Base-by-base conservation (phyloP, 2,797 vertebrate genomes). In the Amniataba percoides region DNA sequence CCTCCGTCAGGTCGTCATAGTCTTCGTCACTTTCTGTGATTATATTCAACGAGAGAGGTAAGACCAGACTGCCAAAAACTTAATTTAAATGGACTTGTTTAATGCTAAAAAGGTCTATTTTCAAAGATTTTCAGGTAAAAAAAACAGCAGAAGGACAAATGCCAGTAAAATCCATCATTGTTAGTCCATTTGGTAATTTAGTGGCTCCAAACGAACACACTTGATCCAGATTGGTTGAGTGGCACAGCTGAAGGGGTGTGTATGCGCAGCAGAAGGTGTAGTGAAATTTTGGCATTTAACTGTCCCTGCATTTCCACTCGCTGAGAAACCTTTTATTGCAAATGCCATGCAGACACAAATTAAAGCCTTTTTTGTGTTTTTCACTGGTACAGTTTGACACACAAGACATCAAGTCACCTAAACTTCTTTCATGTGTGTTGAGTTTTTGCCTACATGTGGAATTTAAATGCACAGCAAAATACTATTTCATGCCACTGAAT, bases 11-110 rank as follows among this genome's bases (percentile, higher is more conserved):
- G 58, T 97, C 96, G 5, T 94, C 87, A 9, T 94, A 95, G 70
- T 99, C 98, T 6, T 88, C 93, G 23, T 97, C 96, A 0, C 92
- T 95, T 89, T 98, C 98, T 99, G 92, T 12, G n/a, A 49, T 36
- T 0, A 67, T 15, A 66, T 4, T 15, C 8, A 21, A 51, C 0
- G 0, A 31, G 40, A 76, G 19, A 49, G n/a, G 42, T 66, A 7
- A 67, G 31, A 61, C 3, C 51, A 66, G 3, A 46, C n/a, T 1
- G 16, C 8, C 15, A 21, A 52, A 56, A 8, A 52, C 6, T 49
- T 49, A 8, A 14, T 14, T 9, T 3, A 43, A 7, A 42, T 42
- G 45, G 6, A 36, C 4, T 31, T 15, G 12, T 63, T 71, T 57
- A 45, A 27, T 40, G 10, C 1, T 31, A 1, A 55, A 21, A 65